Percentiles rank a stretch among this genome's conserved stretches.
These are phyloP conservation scores for Drosophila stalkeri DNA, from an alignment of 2,888 invertebrate species.

Conservation along the genomic window DNA sequence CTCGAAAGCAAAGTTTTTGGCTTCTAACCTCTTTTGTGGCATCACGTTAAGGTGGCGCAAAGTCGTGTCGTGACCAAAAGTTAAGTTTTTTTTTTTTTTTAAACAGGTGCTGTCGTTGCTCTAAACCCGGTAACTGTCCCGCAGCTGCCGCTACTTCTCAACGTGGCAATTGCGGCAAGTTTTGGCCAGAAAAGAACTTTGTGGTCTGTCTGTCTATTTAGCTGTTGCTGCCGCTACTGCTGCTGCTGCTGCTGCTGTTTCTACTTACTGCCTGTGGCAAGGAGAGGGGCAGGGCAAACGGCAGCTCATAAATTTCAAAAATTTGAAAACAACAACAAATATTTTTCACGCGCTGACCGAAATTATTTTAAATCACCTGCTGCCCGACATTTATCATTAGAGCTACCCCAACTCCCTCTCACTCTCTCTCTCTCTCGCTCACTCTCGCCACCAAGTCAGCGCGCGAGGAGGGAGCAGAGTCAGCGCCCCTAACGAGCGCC, in stretches of 20 bases:
- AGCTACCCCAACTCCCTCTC: constrained; percentile 12
- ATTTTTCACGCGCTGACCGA: constrained; percentile 74
- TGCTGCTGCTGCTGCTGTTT: constrained; percentile 2
- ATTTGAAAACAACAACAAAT: constrained; percentile 68
- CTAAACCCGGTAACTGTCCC: not conserved
- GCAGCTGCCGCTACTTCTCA: not conserved
- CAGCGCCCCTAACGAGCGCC: constrained; percentile 62
- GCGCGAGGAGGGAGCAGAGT: not conserved
- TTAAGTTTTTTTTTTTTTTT: constrained; percentile 29
- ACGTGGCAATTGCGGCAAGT: constrained; percentile 61
- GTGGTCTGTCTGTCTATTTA: constrained; percentile 23
- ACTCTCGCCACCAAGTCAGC: constrained; percentile 36
- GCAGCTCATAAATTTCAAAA: constrained; percentile 73
- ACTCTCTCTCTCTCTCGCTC: not conserved
- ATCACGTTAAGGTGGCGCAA: constrained; percentile 61
- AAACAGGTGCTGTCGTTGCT: constrained; percentile 19
- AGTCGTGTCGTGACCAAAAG: constrained; percentile 72
- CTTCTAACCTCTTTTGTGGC: constrained; percentile 67
- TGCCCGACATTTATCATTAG: constrained; percentile 80
- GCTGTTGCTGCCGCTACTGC: constrained; percentile 5
- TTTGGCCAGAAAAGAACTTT: constrained; percentile 51
- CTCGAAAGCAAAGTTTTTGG: constrained; percentile 67
- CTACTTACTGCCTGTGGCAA: constrained; percentile 4
- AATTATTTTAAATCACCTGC: constrained; percentile 82
- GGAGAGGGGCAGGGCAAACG: constrained; percentile 39